These are phyloP conservation scores for Megalops atlanticus DNA, from an alignment of 2,113 vertebrate species.

Conservation along the genomic window DNA sequence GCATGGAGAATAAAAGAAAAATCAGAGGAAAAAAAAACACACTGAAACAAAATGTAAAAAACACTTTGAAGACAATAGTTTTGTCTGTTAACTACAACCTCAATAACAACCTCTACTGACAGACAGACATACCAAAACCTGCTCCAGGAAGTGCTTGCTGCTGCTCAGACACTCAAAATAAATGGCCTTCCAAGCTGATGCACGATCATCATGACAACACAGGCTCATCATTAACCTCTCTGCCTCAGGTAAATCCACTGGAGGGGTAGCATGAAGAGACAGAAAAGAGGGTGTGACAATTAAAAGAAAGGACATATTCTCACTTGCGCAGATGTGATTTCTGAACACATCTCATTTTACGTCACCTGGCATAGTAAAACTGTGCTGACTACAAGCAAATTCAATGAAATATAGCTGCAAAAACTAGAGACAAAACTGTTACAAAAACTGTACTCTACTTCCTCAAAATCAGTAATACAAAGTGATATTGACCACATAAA, in stretches of 20 bases:
- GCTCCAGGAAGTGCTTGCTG: constrained; percentile 92
- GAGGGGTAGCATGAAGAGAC: background rate
- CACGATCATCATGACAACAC: constrained; percentile 75
- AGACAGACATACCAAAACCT: constrained; percentile 78
- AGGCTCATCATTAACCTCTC: constrained; percentile 76
- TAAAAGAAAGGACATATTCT: background rate
- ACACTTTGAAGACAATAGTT: too few species aligned
- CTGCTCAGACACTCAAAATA: constrained; percentile 91
- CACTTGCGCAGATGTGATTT: background rate
- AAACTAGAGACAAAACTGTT: background rate
- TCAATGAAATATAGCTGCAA: background rate
- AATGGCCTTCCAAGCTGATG: constrained; percentile 80
- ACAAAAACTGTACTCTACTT: constrained; percentile 25
- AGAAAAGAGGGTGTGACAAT: background rate
- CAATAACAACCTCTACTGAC: background rate
- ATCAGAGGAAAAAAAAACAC: background rate
- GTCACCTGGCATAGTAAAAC: background rate
- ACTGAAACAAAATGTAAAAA: background rate
- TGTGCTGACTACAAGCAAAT: background rate
- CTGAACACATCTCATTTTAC: background rate
- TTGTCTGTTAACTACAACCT: too few species aligned
- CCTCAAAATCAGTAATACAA: background rate
- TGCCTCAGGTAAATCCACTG: constrained; percentile 70
- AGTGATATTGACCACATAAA: constrained; percentile 35
- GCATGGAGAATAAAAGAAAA: too few species aligned